These are phyloP conservation scores for Sarcophaga bullata DNA, from an alignment of 1,140 invertebrate species.

Conservation along the genomic window DNA sequence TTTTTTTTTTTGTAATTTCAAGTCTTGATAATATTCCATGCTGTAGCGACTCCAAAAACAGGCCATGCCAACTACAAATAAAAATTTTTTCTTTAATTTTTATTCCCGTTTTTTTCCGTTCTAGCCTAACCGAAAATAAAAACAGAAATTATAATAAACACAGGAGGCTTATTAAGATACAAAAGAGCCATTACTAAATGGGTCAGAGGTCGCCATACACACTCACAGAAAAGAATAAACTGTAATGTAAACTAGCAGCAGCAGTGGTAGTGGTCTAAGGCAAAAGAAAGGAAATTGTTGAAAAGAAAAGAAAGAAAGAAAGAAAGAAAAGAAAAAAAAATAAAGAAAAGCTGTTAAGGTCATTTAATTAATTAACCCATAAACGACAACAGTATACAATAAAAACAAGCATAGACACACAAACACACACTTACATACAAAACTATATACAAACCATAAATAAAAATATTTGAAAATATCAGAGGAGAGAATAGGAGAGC, in stretches of 20 bases:
- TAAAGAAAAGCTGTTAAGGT: constrained; percentile 36
- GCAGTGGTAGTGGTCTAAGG: not conserved
- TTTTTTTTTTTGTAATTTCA: too few relatives aligned
- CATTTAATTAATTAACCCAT: constrained; percentile 40
- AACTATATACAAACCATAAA: not conserved
- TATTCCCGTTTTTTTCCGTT: too few relatives aligned
- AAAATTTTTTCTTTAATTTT: too few relatives aligned
- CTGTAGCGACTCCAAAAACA: too few relatives aligned
- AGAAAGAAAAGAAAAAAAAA: too few relatives aligned
- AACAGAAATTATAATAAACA: constrained; percentile 8
- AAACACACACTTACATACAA: not conserved
- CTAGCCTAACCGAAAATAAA: too few relatives aligned
- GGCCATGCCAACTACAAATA: too few relatives aligned
- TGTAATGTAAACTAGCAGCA: not conserved
- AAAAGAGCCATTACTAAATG: constrained; percentile 15
- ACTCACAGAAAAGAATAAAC: not conserved
- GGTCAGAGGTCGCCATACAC: not conserved
- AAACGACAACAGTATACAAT: constrained; percentile 27
- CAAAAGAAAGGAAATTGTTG: not conserved
- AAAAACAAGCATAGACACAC: constrained; percentile 4
- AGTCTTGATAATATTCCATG: too few relatives aligned
- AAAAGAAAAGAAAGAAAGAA: too few relatives aligned
- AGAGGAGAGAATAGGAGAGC: not conserved
- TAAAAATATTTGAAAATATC: not conserved
- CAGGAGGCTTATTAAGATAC: constrained; percentile 29